Evolutionary conservation across 2,888 invertebrate genomes (phyloP), one percentile per base, ranked within the genome.

Genomic region (Drosophila quinaria): DNA sequence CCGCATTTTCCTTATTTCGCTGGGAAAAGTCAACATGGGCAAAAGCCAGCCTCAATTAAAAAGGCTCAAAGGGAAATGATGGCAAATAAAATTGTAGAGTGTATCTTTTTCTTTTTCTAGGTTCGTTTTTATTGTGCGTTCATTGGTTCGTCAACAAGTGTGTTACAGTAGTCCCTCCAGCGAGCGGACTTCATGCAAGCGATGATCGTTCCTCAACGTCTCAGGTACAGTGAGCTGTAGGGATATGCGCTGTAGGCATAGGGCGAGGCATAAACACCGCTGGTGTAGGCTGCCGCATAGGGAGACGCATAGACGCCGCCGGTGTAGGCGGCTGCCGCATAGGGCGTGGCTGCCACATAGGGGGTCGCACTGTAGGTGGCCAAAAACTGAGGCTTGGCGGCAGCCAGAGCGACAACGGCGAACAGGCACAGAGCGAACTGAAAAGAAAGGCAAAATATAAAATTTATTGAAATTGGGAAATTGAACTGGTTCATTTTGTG

Each of bases 181-280:
- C 13, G 2, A 3, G 4, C 2, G 1, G 46, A 25, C 33, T 35
- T 42, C 33, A 13, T 11, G 10, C 29, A 13, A 22, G 2, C 22
- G 22, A 13, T 22, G 22, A 13, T 22, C 17, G 11, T 11, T 61
- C 55, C 37, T 65, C 39, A 86, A 47, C 89, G 85, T 61, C 90
- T 78, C 74, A 89, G 85, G 59, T 89, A 84, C 17, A 81, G 37
- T 8, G 83, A 85, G 71, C 90, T 86, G 71, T 86, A 86, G 51
- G 88, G 90, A 64, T 90, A 89, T 13, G 87, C 81, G 63, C 77
- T 78, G 74, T 91, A 91, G 65, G 87, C 89, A 49, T 92, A 91
- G 39, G 90, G 89, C 22, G 88, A 75, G 35, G 91, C 91, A 62
- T 92, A 84, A 0, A 89, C 75, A 17, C 83, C 83, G 66, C 79